Base-by-base conservation (phyloP, 2,888 invertebrate species). In the Nemoura dubitans region DNA sequence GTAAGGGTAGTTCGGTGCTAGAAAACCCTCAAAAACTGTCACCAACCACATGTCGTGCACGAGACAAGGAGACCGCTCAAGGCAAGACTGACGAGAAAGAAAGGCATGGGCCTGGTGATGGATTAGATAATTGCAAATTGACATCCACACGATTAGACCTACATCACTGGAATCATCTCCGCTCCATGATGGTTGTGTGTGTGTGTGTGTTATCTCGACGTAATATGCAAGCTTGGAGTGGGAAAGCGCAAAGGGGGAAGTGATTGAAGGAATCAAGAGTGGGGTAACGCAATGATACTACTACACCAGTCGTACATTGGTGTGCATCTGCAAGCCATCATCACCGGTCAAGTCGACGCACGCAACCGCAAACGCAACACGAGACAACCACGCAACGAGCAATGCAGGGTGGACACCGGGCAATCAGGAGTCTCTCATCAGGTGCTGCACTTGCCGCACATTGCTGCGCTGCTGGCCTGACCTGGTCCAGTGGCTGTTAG, bases 91-190 rank as follows among this genome's bases (percentile, higher is more conserved):
- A 21, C 59, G 3, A 59, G 59, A 59, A 59, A 59, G 21, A 59
- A 59, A 59, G 59, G 59, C 59, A 59, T 59, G 59, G 59, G 2
- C 59, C 21, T 10, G 59, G n/a, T 16, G 59, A 59, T 59, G 59
- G 59, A 59, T 59, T 59, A 78, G 81, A 81, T 81, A 81, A 81
- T 81, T 81, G 29, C 16, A 81, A 81, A 81, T 81, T 5, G 81
- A 14, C 81, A 29, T 81, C 29, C 30, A 30, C 21, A 21, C 81
- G 30, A 36, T 76, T 27, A 77, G 86, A 86, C 86, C 86, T 84
- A 86, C 86, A 86, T 83, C 86, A 86, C 82, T 86, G 81, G 1
- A 81, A 29, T 81, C 81, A 42, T 26, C 83, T 83, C 83, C 83
- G 27, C 83, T 83, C 83, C 81, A 21, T 30, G 81, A 30, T 30